phyloP scores from a whole-genome alignment of 2,113 vertebrate genomes.

The Onychostruthus taczanowskii region DNA sequence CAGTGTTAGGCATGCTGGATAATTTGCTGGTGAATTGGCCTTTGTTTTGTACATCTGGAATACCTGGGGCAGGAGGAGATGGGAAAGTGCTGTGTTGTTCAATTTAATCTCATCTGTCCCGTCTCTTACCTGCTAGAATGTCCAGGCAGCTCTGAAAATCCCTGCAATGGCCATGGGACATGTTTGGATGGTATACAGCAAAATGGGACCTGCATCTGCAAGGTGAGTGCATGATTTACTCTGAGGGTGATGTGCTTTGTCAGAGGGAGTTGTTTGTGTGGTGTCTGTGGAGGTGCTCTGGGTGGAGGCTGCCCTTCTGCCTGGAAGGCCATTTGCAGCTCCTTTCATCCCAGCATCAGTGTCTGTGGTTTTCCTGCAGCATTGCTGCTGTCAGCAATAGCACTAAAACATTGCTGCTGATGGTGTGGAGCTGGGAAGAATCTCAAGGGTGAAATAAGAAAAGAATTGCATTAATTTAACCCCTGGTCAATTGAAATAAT shows the following conservation, averaged over 20 bases:
- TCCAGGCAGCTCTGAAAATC: constrained; percentile 78
- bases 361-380: background rate
- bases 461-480: background rate
- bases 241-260: background rate
- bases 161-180: constrained; percentile 82
- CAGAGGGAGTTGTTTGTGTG: background rate
- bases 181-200: constrained; percentile 83
- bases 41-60: background rate
- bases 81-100: background rate
- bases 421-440: background rate
- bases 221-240: constrained; percentile 70
- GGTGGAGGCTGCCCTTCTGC: background rate
- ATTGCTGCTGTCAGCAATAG: background rate
- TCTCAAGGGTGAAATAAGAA: background rate
- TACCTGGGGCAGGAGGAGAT: background rate
- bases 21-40: background rate
- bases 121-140: constrained; percentile 78
- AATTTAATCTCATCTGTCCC: background rate
- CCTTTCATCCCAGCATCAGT: background rate
- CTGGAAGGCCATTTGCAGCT: background rate
- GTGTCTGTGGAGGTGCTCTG: background rate
- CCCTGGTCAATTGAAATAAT: background rate
- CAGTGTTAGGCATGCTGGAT: background rate
- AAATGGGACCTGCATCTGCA: constrained; percentile 90
- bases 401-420: background rate